Percentiles rank a stretch among this genome's conserved stretches.
Evolutionary conservation across 2,888 invertebrate species (phyloP).

Genomic region (Aplocera efformata): DNA sequence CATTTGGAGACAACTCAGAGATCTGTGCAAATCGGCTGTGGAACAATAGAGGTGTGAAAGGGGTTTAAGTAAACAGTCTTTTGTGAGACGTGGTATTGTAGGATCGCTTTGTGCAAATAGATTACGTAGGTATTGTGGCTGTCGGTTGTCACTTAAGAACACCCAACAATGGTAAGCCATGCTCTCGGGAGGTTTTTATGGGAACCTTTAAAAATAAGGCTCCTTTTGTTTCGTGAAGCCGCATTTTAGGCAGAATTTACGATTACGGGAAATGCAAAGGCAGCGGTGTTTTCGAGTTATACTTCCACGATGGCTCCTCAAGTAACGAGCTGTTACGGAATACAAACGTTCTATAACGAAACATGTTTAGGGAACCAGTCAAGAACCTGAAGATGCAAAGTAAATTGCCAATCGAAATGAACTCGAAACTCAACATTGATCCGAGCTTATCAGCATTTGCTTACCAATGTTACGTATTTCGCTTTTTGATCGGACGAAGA

Average conservation of each 20-base stretch:
- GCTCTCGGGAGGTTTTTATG: constrained; percentile 28
- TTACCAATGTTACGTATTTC: no score
- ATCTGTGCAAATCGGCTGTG: constrained; percentile 43
- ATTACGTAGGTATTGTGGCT: constrained; percentile 66
- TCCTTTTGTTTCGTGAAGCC: constrained; percentile 18
- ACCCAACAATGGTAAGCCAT: constrained; percentile 33
- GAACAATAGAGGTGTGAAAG: constrained; percentile 76
- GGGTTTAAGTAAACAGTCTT: constrained; percentile 78
- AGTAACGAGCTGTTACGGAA: no score
- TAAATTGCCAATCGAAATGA: no score
- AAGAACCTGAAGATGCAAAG: no score
- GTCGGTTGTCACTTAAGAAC: constrained; percentile 39
- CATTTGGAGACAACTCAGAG: constrained; percentile 32
- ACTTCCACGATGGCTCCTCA: no score
- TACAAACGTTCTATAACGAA: no score
- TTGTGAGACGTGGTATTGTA: constrained; percentile 66
- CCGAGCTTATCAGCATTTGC: no score
- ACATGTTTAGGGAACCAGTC: no score
- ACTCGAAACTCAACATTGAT: no score
- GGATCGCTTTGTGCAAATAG: constrained; percentile 71
- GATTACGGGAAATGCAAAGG: constrained; percentile 5
- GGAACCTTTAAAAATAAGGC: constrained; percentile 24
- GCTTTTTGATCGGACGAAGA: no score
- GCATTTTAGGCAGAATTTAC: constrained; percentile 9
- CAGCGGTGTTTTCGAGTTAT: neutral